These are phyloP conservation scores for Drosophila macrospina DNA, from an alignment of 2,888 invertebrate genomes.

Conservation along the genomic window DNA sequence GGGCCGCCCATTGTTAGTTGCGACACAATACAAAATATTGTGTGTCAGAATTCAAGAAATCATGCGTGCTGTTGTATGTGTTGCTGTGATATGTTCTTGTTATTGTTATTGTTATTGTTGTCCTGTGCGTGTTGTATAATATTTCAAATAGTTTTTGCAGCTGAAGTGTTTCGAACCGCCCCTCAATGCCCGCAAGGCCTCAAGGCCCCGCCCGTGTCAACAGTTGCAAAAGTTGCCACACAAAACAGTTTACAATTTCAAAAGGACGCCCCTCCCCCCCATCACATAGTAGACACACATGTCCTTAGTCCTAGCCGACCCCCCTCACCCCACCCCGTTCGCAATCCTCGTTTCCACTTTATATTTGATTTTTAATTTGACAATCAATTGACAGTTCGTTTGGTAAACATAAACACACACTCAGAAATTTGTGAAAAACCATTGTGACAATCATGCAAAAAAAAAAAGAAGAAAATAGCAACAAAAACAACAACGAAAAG, in stretches of 20 bases:
- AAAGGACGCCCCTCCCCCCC: no score
- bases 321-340: constrained; percentile 4
- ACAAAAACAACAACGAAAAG: no score
- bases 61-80: constrained; percentile 30
- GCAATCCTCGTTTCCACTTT: neutral
- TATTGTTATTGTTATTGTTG: constrained; percentile 22
- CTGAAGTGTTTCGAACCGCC: constrained; percentile 59
- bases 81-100: constrained; percentile 12
- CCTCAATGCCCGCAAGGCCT: constrained; percentile 22
- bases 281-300: constrained; percentile 14
- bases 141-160: constrained; percentile 70
- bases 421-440: constrained; percentile 60
- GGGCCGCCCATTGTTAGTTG: constrained; percentile 30
- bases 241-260: constrained; percentile 71
- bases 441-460: constrained; percentile 55
- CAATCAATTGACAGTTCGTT: constrained; percentile 82
- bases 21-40: constrained; percentile 64
- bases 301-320: no score
- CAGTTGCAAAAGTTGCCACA: constrained; percentile 63
- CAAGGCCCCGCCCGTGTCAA: constrained; percentile 39
- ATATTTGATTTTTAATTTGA: constrained; percentile 76
- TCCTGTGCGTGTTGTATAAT: constrained; percentile 59
- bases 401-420: constrained; percentile 69
- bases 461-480: no score
- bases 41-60: constrained; percentile 67